Percentiles rank a stretch among this genome's conserved stretches.
These are phyloP conservation scores for Corythaeola cristata DNA, from an alignment of 2,113 vertebrate genomes.

Conservation along the genomic window DNA sequence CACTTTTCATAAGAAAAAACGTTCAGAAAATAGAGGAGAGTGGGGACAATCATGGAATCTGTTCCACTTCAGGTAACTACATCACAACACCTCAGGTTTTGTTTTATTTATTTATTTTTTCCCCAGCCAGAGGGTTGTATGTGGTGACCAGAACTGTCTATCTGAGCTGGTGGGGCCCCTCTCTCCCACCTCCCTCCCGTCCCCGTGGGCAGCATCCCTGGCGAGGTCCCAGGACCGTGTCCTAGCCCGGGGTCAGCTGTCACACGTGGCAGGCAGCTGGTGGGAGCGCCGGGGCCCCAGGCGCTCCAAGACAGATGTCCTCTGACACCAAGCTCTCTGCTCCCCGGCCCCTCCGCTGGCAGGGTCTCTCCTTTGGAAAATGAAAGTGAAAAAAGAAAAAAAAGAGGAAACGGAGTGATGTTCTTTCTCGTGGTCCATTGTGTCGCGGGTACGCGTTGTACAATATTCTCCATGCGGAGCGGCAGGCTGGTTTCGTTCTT, in stretches of 20 bases:
- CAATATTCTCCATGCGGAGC: rapidly evolving
- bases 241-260: background rate
- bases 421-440: background rate
- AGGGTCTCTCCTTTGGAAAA: background rate
- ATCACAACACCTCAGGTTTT: background rate
- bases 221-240: background rate
- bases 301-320: background rate
- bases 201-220: background rate
- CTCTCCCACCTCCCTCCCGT: background rate
- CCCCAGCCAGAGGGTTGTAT: rapidly evolving
- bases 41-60: background rate
- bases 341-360: background rate
- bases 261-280: background rate
- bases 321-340: background rate
- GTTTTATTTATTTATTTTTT: background rate
- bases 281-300: background rate
- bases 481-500: background rate
- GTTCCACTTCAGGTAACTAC: background rate
- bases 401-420: background rate
- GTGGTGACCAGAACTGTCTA: background rate
- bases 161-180: background rate
- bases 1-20: background rate
- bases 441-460: rapidly evolving
- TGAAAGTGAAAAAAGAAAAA: background rate
- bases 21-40: background rate